These are phyloP conservation scores for Pammene fasciana DNA, from an alignment of 2,888 invertebrate genomes.

Conservation along the genomic window DNA sequence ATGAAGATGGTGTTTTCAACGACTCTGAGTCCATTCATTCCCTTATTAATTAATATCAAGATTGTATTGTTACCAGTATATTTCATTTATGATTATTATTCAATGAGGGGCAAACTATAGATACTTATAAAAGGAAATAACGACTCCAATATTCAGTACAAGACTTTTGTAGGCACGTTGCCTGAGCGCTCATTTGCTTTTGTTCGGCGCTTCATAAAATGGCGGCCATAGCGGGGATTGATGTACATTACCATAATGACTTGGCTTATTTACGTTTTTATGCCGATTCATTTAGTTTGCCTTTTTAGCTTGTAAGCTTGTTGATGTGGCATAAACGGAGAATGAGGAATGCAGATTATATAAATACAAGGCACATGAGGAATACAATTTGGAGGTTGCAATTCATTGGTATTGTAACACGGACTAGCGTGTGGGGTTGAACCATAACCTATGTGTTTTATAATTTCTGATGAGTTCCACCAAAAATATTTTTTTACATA, in stretches of 20 bases:
- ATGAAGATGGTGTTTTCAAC: too few relatives aligned
- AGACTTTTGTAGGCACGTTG: background rate
- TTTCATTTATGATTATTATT: background rate
- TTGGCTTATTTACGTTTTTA: constrained; percentile 9
- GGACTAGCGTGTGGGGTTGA: too few relatives aligned
- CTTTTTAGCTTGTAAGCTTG: background rate
- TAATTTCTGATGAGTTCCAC: too few relatives aligned
- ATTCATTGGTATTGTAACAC: too few relatives aligned
- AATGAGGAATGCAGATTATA: too few relatives aligned
- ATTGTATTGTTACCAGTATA: background rate
- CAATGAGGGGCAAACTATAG: background rate
- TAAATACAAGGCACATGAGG: too few relatives aligned
- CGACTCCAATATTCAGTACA: background rate
- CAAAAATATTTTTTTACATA: too few relatives aligned
- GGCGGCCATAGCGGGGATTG: constrained; percentile 8
- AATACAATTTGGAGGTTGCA: too few relatives aligned
- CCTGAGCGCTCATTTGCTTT: constrained; percentile 12
- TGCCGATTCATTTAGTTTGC: background rate
- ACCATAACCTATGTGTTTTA: too few relatives aligned
- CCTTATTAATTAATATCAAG: too few relatives aligned
- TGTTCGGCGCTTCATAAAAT: constrained; percentile 6
- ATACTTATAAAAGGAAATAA: background rate
- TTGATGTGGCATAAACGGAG: background rate
- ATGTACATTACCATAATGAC: constrained; percentile 28
- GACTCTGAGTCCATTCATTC: too few relatives aligned